phyloP scores from a whole-genome alignment of 1,140 invertebrate species.

The Megalonaias nervosa region DNA sequence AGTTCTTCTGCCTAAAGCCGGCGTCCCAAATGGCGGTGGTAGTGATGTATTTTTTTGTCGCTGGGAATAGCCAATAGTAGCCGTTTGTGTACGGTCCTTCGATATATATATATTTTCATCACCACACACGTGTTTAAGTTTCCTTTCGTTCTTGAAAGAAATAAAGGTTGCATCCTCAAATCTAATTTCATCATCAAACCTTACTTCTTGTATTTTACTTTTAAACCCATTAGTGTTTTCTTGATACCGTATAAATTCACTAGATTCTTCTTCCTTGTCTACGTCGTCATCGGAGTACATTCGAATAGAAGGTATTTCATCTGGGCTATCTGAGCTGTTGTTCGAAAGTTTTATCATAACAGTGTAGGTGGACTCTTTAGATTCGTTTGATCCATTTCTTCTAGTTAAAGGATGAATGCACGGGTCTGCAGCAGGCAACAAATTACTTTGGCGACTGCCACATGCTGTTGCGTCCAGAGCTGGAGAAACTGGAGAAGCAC shows the following conservation, averaged over 20 bases:
- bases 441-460: slow-evolving; percentile 43
- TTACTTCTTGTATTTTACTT: too few relatives aligned
- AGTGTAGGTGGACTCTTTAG: slow-evolving; percentile 81
- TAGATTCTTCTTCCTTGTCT: slow-evolving; percentile 11
- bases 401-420: neutral
- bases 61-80: slow-evolving; percentile 2
- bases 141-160: neutral
- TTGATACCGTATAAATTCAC: neutral
- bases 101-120: slow-evolving; percentile 18
- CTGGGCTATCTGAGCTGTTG: slow-evolving; percentile 53
- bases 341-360: slow-evolving; percentile 89
- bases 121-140: slow-evolving; percentile 16
- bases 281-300: slow-evolving; percentile 8
- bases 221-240: neutral
- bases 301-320: neutral
- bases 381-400: slow-evolving; percentile 25
- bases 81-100: slow-evolving; percentile 1
- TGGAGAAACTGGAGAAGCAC: slow-evolving; percentile 25
- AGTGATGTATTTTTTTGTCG: slow-evolving; percentile 10
- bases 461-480: slow-evolving; percentile 42
- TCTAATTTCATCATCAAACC: slow-evolving; percentile 2
- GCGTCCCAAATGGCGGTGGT: slow-evolving; percentile 53
- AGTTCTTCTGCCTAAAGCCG: slow-evolving; percentile 57
- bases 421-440: slow-evolving; percentile 14
- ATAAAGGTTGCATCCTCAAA: slow-evolving; percentile 11